These are phyloP conservation scores for Bombus difficillimus DNA, from an alignment of 1,140 invertebrate species.

Conservation along the genomic window DNA sequence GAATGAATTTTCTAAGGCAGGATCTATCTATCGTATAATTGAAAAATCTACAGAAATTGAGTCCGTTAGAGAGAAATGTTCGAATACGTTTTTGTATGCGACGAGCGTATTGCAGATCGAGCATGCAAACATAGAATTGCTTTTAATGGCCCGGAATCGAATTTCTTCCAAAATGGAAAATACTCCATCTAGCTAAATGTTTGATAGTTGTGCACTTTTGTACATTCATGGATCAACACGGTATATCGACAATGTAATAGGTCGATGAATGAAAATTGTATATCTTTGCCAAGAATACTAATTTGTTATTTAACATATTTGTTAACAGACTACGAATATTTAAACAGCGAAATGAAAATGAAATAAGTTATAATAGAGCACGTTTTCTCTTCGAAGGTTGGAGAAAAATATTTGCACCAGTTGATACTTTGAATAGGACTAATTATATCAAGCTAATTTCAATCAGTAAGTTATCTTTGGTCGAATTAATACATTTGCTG, in stretches of 20 bases:
- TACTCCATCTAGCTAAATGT: not conserved
- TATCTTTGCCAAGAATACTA: not conserved
- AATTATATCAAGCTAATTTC: too few relatives aligned
- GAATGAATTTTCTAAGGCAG: not conserved
- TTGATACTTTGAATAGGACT: too few relatives aligned
- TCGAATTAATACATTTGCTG: too few relatives aligned
- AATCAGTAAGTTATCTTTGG: too few relatives aligned
- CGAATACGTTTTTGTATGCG: constrained; percentile 1
- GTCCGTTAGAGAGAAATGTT: constrained; percentile 21
- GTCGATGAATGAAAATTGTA: not conserved
- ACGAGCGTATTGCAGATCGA: not conserved
- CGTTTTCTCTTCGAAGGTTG: too few relatives aligned
- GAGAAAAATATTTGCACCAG: too few relatives aligned
- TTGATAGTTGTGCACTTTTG: too few relatives aligned
- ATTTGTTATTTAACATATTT: not conserved
- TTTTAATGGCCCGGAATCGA: constrained; percentile 43
- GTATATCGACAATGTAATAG: not conserved
- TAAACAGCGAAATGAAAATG: too few relatives aligned
- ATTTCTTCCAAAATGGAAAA: constrained; percentile 35
- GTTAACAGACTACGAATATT: not conserved
- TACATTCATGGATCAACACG: too few relatives aligned
- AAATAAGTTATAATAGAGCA: not conserved
- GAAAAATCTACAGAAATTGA: constrained; percentile 12
- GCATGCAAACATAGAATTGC: constrained; percentile 40
- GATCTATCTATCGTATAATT: not conserved